Percentiles rank a stretch among this genome's conserved stretches.
Evolutionary conservation across 1,140 invertebrate genomes (phyloP).

Genomic region (Rhynchophorus ferrugineus): DNA sequence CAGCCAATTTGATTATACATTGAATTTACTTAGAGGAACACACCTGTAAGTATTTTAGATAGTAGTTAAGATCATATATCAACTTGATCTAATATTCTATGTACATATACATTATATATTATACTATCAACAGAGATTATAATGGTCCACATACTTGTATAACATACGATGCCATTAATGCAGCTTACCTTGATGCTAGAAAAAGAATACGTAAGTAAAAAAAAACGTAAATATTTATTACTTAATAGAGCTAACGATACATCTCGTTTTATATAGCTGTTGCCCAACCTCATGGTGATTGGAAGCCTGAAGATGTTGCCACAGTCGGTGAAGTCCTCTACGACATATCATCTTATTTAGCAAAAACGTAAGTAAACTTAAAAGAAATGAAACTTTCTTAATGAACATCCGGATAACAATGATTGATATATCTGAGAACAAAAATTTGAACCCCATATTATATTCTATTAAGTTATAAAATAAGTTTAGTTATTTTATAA

Average conservation of each 20-base stretch:
- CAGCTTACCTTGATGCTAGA: constrained; percentile 77
- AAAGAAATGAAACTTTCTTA: neutral
- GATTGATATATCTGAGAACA: too few species aligned
- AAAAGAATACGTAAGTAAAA: constrained; percentile 71
- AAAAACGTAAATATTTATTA: neutral
- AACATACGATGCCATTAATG: constrained; percentile 84
- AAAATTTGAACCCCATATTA: too few species aligned
- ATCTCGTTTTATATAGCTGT: constrained; percentile 62
- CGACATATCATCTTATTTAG: constrained; percentile 77
- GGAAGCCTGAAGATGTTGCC: constrained; percentile 72
- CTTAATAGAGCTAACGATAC: neutral
- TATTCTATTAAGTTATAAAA: too few species aligned
- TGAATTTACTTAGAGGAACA: constrained; percentile 66
- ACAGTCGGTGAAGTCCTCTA: constrained; percentile 77
- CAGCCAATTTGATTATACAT: constrained; percentile 72
- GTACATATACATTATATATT: too few species aligned
- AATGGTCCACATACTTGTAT: constrained; percentile 74
- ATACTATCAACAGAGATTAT: constrained; percentile 51
- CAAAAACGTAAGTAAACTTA: constrained; percentile 68
- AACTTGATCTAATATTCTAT: too few species aligned
- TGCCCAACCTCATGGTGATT: constrained; percentile 63
- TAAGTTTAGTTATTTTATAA: too few species aligned
- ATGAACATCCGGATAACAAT: constrained; percentile 7
- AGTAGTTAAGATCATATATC: too few species aligned
- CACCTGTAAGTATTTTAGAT: constrained; percentile 62